Base-by-base conservation (phyloP, 92 coral and sea anemone species). In the Palythoa grandiflora region DNA sequence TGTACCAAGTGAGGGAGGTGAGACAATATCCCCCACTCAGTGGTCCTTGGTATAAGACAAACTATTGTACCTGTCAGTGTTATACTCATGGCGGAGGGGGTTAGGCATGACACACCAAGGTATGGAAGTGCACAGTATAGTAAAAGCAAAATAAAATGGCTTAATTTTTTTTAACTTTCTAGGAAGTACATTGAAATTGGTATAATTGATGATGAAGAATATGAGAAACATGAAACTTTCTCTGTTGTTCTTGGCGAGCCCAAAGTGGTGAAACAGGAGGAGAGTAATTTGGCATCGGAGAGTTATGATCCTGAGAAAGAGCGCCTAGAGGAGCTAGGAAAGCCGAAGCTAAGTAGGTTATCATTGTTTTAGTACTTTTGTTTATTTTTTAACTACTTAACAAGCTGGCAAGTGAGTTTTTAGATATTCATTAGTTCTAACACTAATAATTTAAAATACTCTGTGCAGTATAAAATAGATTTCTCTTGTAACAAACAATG, bases 201-300 rank as follows among this genome's bases (percentile, higher is more conserved):
- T 40, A 92, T 96, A 65, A 89, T 96, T 75, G 99, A 96, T 85
- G 99, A 96, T 81, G 99, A 96, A 83, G 99, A 96, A 61, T 96
- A 96, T 57, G 99, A 96, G 84, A 96, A 96, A 92, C 90, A 90
- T 9, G 98, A 96, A 83, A 93, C 77, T 51, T 95, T 96, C 77
- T 94, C 83, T 86, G 96, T 96, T 63, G 88, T 87, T 54, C 94
- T 96, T 85, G 99, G 98, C 40, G 96, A 95, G 68, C 99, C 99
- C 66, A 90, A 93, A 79, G 92, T 93, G 16, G 92, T 96, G n/a
- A 94, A 68, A 14, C 55, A 20, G 19, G 89, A 89, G 71, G 89
- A 90, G 53, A 85, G 63, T 13, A 89, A 80, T 52, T 35, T 60
- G 10, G 71, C 77, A 11, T 91, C 90, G n/a, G 88, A 84, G 79